A percentile compares a stretch with the other conserved stretches of the same genome.
phyloP scores from a whole-genome alignment of 2,113 vertebrate genomes.

The Damaliscus lunatus region DNA sequence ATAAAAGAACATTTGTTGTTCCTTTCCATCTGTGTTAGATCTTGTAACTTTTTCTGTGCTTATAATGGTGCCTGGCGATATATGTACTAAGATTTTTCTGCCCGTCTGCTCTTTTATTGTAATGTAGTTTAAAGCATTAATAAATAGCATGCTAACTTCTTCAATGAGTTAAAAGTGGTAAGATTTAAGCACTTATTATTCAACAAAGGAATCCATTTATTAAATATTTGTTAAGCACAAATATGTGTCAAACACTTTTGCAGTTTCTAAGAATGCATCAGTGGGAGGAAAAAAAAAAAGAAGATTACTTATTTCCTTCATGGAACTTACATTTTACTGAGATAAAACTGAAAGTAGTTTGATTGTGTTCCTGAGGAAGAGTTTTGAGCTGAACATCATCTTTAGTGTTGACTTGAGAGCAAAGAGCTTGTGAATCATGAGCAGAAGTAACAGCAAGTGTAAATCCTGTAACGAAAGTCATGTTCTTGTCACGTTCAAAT shows the following conservation, averaged over 20 bases:
- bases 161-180: not conserved
- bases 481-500: not conserved
- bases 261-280: not conserved
- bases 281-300: not conserved
- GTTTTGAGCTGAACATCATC: not conserved
- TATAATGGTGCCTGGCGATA: not conserved
- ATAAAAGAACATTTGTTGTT: not conserved
- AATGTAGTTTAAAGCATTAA: not conserved
- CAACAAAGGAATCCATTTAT: not conserved
- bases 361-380: not conserved
- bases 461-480: not conserved
- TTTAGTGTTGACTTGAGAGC: not conserved
- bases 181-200: not conserved
- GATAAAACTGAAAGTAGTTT: not conserved
- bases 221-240: not conserved
- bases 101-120: not conserved
- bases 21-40: not conserved
- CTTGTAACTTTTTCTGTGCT: not conserved
- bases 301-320: not conserved
- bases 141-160: not conserved
- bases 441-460: not conserved
- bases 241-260: not conserved
- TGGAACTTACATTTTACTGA: not conserved
- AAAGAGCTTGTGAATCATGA: not conserved
- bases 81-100: not conserved